Percentiles rank a stretch among this genome's conserved stretches.
phyloP scores from a whole-genome alignment of 2,888 invertebrate species.

The Netelia inedita region DNA sequence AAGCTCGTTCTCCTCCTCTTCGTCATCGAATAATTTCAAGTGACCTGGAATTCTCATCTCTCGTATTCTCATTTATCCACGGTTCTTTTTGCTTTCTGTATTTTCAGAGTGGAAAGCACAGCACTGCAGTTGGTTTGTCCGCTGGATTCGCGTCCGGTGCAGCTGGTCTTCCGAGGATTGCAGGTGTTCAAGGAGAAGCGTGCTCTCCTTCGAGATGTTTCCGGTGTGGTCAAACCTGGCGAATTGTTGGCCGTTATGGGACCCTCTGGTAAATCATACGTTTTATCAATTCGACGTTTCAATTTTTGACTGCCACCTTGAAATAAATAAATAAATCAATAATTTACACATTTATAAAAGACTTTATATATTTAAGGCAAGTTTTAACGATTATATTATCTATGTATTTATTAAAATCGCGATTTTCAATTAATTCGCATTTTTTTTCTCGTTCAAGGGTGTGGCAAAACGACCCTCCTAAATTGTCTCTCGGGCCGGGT shows the following conservation, averaged over 20 bases:
- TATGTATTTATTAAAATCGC: too few relatives aligned
- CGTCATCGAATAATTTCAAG: neutral
- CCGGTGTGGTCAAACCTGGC: constrained; percentile 91
- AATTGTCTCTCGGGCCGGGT: constrained; percentile 91
- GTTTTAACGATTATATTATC: constrained; percentile 13
- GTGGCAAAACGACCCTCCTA: constrained; percentile 92
- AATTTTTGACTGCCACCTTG: neutral
- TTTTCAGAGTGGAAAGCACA: constrained; percentile 87
- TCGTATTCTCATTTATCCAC: neutral
- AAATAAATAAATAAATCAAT: neutral
- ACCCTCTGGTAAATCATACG: constrained; percentile 88
- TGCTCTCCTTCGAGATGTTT: constrained; percentile 89
- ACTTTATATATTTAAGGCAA: neutral
- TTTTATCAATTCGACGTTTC: neutral
- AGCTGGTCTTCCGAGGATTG: constrained; percentile 89
- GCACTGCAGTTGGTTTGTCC: constrained; percentile 88
- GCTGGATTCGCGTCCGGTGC: constrained; percentile 88
- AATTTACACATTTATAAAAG: too few relatives aligned
- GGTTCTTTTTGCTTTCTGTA: constrained; percentile 64
- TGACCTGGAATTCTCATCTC: constrained; percentile 32
- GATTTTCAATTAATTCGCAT: too few relatives aligned
- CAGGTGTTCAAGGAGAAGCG: constrained; percentile 87
- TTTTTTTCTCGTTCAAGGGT: constrained; percentile 82
- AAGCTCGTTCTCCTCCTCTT: neutral
- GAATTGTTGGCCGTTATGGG: constrained; percentile 94